Base-by-base conservation (phyloP, 2,797 vertebrate genomes). In the Sitta carolinensis region DNA sequence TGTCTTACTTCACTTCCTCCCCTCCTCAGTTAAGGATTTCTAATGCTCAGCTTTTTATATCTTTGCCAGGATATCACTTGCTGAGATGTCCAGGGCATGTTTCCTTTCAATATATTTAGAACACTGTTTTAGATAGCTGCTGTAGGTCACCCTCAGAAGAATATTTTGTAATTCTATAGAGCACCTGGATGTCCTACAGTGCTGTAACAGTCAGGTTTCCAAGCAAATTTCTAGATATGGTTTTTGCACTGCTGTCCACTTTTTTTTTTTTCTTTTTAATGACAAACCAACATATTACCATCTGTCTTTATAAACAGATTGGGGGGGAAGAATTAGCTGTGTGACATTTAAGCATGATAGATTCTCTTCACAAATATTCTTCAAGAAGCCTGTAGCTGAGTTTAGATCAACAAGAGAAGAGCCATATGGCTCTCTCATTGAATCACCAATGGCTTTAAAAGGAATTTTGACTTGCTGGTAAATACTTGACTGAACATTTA, bases 71-170 rank as follows among this genome's bases (percentile, higher is more conserved):
- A 34, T 93, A 76, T 58, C 23, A 50, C 30, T 81, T 92, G 51
- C 80, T 82, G 83, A 82, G 68, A 18, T 93, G 34, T 80, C n/a
- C 13, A 1, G 42, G 61, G 4, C 30, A 43, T 30, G 62, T 87
- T 94, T 94, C 68, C 20, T 97, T 84, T 92, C 42, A 51, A 6
- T 63, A 57, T 84, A 89, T 94, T 95, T 94, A 91, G 93, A 95
- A 63, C 58, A 79, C 43, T 2, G 10, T 59, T 86, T 96, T 90
- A 95, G 63, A 94, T 84, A 94, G 54, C 79, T 93, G 81, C 59
- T 17, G 14, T 45, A 63, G 72, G 82, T 88, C 76, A 93, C 58
- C 6, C 9, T 92, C 48, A 84, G 68, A 63, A 66, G 54, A 61
- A 13, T 34, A 34, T 13, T 16, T 13, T 76, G 10, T 91, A 61